Percentiles rank a stretch among this genome's conserved stretches.
These are phyloP conservation scores for Leguminivora glycinivorella DNA, from an alignment of 1,140 invertebrate species.

Conservation along the genomic window DNA sequence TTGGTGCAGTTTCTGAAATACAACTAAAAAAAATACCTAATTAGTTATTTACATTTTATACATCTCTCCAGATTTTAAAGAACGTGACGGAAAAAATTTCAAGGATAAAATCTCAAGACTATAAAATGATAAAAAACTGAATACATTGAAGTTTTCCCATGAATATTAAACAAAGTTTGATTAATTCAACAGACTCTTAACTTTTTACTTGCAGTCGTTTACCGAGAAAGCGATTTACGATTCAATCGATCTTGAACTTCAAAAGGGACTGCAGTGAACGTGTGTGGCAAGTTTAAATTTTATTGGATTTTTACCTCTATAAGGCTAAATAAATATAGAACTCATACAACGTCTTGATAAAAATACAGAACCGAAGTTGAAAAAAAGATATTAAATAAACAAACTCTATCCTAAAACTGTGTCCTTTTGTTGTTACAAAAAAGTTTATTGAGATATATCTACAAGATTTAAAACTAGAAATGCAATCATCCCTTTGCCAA, in stretches of 20 bases:
- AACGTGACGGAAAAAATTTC: no score
- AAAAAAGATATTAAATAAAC: no score
- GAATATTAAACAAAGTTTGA: background rate
- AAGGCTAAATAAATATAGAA: no score
- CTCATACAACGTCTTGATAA: no score
- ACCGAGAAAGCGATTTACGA: slow-evolving; percentile 22
- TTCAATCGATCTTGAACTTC: slow-evolving; percentile 20
- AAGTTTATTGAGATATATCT: background rate
- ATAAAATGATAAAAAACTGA: background rate
- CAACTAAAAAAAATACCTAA: no score
- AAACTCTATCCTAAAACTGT: no score
- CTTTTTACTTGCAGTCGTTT: slow-evolving; percentile 5
- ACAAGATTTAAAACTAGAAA: background rate
- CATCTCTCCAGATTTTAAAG: background rate
- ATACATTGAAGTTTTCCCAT: background rate
- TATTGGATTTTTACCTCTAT: background rate
- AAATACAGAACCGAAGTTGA: no score
- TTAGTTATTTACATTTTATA: background rate
- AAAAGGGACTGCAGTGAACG: background rate
- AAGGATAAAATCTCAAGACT: no score
- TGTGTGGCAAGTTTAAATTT: slow-evolving; percentile 12
- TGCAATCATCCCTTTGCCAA: background rate
- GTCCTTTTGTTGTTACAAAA: background rate
- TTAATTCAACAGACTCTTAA: background rate
- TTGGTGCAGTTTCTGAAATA: background rate